A percentile compares a stretch with the other conserved stretches of the same genome.
phyloP scores from a whole-genome alignment of 2,888 invertebrate species.

The Torymus texanus region DNA sequence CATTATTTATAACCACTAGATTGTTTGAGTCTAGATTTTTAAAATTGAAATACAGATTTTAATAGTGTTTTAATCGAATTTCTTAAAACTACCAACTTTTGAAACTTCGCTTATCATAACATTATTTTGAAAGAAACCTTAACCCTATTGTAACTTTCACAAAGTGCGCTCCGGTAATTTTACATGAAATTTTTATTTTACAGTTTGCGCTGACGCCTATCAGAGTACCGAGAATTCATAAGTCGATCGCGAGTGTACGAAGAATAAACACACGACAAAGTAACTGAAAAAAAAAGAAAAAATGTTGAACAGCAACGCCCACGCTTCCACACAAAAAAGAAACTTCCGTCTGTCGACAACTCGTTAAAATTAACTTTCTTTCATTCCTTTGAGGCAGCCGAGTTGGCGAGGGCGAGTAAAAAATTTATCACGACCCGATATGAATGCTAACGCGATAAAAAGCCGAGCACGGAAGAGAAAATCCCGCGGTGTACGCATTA shows the following conservation, averaged over 20 bases:
- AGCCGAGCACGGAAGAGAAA: neutral
- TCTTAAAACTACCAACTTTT: no score
- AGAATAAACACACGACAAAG: no score
- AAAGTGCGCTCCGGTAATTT: neutral
- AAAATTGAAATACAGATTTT: no score
- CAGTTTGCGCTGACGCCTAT: neutral
- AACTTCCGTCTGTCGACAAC: neutral
- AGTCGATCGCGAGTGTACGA: no score
- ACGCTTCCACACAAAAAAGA: neutral
- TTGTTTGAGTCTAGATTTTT: no score
- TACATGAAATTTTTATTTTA: neutral
- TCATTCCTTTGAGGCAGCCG: neutral
- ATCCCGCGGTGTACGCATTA: neutral
- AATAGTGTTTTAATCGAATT: no score
- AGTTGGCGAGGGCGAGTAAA: neutral
- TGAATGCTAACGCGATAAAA: constrained; percentile 23
- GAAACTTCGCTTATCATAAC: no score
- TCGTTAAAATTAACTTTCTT: constrained; percentile 40
- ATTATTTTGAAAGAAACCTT: no score
- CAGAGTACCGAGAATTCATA: neutral
- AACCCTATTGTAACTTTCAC: no score
- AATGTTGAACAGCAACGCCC: no score
- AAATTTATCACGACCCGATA: constrained; percentile 24
- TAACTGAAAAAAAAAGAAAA: no score
- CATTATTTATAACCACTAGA: no score